Evolutionary conservation across 2,888 invertebrate species (phyloP), one percentile per base, ranked within the genome.

Genomic region (Orchestes rusci): DNA sequence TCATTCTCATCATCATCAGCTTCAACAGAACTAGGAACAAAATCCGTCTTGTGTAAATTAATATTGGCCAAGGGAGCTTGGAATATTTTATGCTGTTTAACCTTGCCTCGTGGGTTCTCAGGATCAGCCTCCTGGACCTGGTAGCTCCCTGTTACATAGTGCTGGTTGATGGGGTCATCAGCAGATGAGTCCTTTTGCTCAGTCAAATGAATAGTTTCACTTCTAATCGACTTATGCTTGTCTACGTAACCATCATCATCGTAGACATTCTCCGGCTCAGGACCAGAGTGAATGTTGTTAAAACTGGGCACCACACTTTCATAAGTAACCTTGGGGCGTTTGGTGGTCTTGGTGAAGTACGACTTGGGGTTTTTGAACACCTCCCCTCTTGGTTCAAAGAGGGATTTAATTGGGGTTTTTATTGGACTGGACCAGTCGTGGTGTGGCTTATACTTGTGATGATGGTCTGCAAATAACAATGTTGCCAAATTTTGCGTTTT

Each of bases 161-260:
- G 47, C 15, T 42, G 30, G 3, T 37, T 39, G 13, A 43, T 29
- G 1, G 49, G 50, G 31, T 39, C 32, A 15, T 32, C 16, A 3
- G 41, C 38, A n/a, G 19, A 18, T 1, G 50, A 50, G 15, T 45
- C 41, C 32, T 48, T 44, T 4, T 37, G 39, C 19, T 49, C 44
- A 7, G 43, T 39, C 10, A 50, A 4, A 15, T 50, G 40, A 31
- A 40, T 44, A 15, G 33, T 45, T 35, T 57, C 56, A 13, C 48
- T 54, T 16, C 45, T 48, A 8, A 56, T 15, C 4, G 51, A 52
- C 29, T 56, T 56, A 7, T 49, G 50, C 1, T 42, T 36, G 29
- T 36, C 20, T 12, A 34, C 16, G 3, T 44, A 18, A 28, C 37
- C 37, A 32, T 13, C 28, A n/a, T 45, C 23, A 19, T 19, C 34